These are phyloP conservation scores for Agapostemon virescens DNA, from an alignment of 2,888 invertebrate species.

Conservation along the genomic window DNA sequence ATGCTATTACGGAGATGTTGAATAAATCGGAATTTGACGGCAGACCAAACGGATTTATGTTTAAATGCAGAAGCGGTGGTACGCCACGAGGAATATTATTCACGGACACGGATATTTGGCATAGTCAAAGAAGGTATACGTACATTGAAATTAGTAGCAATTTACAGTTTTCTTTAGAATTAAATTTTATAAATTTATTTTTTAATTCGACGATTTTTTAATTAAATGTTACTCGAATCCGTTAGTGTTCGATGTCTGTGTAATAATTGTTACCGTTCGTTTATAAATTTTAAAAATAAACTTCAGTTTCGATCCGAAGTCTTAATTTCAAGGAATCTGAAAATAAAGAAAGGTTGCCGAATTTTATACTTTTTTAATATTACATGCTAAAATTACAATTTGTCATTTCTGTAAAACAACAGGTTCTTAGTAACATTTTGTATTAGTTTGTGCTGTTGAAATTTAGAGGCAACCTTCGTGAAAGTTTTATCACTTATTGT, in stretches of 20 bases:
- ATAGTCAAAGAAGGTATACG: slow-evolving; percentile 83
- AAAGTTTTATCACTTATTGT: too few relatives aligned
- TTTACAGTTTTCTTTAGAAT: neutral
- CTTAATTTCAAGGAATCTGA: too few relatives aligned
- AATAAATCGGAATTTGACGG: slow-evolving; percentile 85
- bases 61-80: slow-evolving; percentile 85
- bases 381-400: neutral
- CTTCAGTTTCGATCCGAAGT: too few relatives aligned
- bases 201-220: neutral
- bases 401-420: too few relatives aligned
- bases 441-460: neutral
- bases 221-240: neutral
- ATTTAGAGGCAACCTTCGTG: neutral
- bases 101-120: slow-evolving; percentile 86
- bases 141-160: neutral
- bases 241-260: too few relatives aligned
- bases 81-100: slow-evolving; percentile 86
- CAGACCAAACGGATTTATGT: slow-evolving; percentile 86
- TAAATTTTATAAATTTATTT: neutral
- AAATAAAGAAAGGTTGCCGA: too few relatives aligned
- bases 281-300: too few relatives aligned
- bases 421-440: neutral
- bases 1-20: slow-evolving; percentile 84
- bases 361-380: too few relatives aligned
- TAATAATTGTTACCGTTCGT: too few relatives aligned